Evolutionary conservation across 1,140 invertebrate species (phyloP), one percentile per base, ranked within the genome.

Genomic region (Mylabris phalerata): DNA sequence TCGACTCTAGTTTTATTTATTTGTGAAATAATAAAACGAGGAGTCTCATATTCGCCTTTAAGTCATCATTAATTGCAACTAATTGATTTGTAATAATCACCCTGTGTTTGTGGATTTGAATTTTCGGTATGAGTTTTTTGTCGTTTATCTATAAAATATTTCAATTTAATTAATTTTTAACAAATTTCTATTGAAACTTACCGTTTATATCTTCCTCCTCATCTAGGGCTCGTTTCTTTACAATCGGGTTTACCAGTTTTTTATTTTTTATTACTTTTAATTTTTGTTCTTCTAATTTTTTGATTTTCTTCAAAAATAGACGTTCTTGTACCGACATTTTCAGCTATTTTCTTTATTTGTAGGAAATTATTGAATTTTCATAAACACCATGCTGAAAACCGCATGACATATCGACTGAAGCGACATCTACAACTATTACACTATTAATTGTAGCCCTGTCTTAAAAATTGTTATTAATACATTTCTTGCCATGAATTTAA

Each of bases 281-380:
- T 71, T 87, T 88, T 58, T 80, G 83, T 63, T 87, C 85, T 68
- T 89, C 87, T 7, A 84, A 77, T 67, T 88, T 88, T 55, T 84
- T 87, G 52, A 90, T 85, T 75, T 90, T 91, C 54, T 86, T 77
- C 78, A 88, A 85, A 50, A 90, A 75, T 24, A 89, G 79, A 76
- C 89, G 88, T 55, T 90, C 86, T 38, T 84, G 82, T 1, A 89
- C 79, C 50, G 85, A 84, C 86, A 90, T 89, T 64, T 70, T 75
- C 13, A 19, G 19, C 1, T 41, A 40, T 26, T 41, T 52, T 32
- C n/a, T 24, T 9, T 3, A 45, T 48, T 24, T 38, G 10, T 7
- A 32, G 38, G 0, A 24, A 40, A 24, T 47, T 41, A 24, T 47
- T 41, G 19, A 42, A 39, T 13, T 11, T 38, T 39, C 32, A 47